Evolutionary conservation across 2,888 invertebrate genomes (phyloP), one percentile per base, ranked within the genome.

Genomic region (Herminia tarsipennalis): DNA sequence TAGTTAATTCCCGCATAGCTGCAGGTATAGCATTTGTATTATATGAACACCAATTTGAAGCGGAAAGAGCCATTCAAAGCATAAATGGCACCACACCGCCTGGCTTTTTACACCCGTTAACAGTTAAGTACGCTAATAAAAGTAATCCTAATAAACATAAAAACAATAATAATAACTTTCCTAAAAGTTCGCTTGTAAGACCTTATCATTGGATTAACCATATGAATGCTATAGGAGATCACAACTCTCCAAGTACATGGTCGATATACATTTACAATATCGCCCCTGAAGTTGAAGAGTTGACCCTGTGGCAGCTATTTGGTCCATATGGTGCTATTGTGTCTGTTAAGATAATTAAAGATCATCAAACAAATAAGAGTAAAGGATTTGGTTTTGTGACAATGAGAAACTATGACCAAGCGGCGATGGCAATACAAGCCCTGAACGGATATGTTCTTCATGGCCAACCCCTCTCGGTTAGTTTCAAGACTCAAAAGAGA

Each of bases 271-370:
- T 92, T 78, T 92, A 92, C 78, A 92, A 92, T 83, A 83, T 92
- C 69, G 88, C 92, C 58, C 86, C 90, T 9, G 92, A 92, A 65
- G 91, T 92, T 34, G 92, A 92, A 66, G 92, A 92, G 76, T 76
- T 92, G 72, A 90, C 86, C 67, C 73, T 92, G 55, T 92, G 92
- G 92, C 92, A 92, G 71, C 71, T 92, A 52, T 92, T 92, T 68
- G 92, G 92, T 81, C 92, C 92, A 55, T 92, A 92, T 83, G 92
- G 92, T 88, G 92, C 92, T 88, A 92, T 92, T 81, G 88, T 92
- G 59, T 92, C 92, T 56, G 92, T 92, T 80, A 92, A 91, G 77
- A 92, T 92, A 74, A 92, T 92, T 67, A 92, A 88, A 76, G 92
- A 92, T 70, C 91, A 92, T 76, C 87, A 90, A 70, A 90, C 92